Evolutionary conservation across 2,113 vertebrate genomes (phyloP), one percentile per base, ranked within the genome.

Genomic region (Prietella phreatophila): DNA sequence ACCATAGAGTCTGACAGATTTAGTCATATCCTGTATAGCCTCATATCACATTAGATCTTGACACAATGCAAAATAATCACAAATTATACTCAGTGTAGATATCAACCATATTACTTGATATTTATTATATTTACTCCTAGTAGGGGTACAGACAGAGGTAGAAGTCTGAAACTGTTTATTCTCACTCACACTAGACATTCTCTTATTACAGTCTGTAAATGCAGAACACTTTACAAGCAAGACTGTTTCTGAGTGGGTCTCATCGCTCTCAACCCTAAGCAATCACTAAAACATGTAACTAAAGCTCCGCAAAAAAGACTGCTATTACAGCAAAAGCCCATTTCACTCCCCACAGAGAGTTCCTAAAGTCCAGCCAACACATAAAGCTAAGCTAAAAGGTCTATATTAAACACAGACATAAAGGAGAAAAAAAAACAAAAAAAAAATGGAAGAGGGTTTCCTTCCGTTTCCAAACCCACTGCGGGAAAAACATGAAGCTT

Each of bases 321-420:
- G 85, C 69, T 61, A 82, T 42, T 85, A 71, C 13, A 84, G 71
- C 55, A 25, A 85, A 83, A 76, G 84, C 88, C 85, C 65, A 56
- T 67, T 78, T 86, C 75, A 79, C 80, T 82, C 67, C 56, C 85
- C 76, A 78, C 47, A 67, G 89, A 86, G 87, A 87, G 20, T n/a
- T 84, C 47, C 42, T 86, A 78, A 83, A 86, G 81, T 88, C 89
- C 76, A 90, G 87, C 75, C 87, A 85, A 55, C 73, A 85, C 63
- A 90, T 90, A 87, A 90, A 89, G 82, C 89, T 89, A 82, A 89
- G 87, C 89, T 87, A 89, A 89, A 90, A 88, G 82, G 76, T 82
- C 56, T 3, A 42, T 39, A 88, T 86, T 90, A 90, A 90, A 82
- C 73, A 84, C 33, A 42, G 69, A 75, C 87, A 89, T 87, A 89